phyloP scores from a whole-genome alignment of 2,888 invertebrate species.

The Lamellibrachia satsuma region DNA sequence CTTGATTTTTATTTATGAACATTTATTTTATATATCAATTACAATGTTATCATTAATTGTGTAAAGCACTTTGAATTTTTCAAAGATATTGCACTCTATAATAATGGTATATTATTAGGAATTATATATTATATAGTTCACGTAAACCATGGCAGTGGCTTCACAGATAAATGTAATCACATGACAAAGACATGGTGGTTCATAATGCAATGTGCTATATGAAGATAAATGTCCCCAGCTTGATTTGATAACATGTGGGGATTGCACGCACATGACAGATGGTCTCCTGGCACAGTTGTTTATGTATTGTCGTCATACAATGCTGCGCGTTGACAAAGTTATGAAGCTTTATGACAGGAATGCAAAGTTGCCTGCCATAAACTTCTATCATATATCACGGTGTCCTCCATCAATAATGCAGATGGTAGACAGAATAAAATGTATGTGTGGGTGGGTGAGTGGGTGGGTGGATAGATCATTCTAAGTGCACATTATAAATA shows the following conservation, averaged over 20 bases:
- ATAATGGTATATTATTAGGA: too few relatives aligned
- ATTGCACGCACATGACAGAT: background rate
- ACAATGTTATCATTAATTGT: too few relatives aligned
- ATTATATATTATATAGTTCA: background rate
- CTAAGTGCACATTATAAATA: too few relatives aligned
- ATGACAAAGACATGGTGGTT: background rate
- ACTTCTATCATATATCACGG: background rate
- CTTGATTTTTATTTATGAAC: too few relatives aligned
- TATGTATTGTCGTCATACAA: background rate
- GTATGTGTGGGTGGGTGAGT: background rate
- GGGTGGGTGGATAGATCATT: too few relatives aligned
- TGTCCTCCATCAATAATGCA: background rate
- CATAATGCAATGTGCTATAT: background rate
- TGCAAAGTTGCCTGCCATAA: background rate
- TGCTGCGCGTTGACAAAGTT: background rate
- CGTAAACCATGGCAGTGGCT: background rate
- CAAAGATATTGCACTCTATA: too few relatives aligned
- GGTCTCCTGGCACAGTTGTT: background rate
- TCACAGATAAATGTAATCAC: background rate
- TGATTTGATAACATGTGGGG: background rate
- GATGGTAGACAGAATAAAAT: background rate
- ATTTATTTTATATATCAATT: too few relatives aligned
- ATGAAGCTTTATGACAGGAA: background rate
- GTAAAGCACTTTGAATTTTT: too few relatives aligned
- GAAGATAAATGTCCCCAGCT: background rate